Percentiles rank a stretch among this genome's conserved stretches.
These are phyloP conservation scores for Cheiracanthium punctorium DNA, from an alignment of 2,888 invertebrate species.

Conservation along the genomic window DNA sequence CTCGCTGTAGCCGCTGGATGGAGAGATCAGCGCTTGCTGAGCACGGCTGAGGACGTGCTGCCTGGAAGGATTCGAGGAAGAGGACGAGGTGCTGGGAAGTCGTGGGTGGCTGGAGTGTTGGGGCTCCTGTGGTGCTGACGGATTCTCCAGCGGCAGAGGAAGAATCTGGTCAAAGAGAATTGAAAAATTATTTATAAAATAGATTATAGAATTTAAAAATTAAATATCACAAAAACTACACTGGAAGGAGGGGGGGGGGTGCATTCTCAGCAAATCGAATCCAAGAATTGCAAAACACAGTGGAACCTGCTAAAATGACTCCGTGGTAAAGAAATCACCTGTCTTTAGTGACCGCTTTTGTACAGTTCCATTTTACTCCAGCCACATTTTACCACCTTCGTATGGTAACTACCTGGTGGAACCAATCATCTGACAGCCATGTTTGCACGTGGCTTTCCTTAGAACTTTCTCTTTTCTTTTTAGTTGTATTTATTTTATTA, in stretches of 20 bases:
- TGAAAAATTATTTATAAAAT: too few relatives aligned
- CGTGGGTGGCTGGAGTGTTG: constrained; percentile 19
- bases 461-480: too few relatives aligned
- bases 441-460: too few relatives aligned
- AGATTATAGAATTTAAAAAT: neutral
- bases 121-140: constrained; percentile 32
- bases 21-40: constrained; percentile 38
- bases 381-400: neutral
- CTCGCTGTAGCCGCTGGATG: constrained; percentile 65
- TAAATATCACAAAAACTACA: neutral
- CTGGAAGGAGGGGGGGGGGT: too few relatives aligned
- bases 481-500: too few relatives aligned
- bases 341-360: too few relatives aligned
- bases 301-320: too few relatives aligned
- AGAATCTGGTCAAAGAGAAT: constrained; percentile 30
- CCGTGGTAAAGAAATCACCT: too few relatives aligned
- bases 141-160: constrained; percentile 51
- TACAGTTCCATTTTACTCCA: too few relatives aligned
- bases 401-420: too few relatives aligned
- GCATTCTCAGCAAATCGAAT: neutral
- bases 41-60: neutral
- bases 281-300: neutral
- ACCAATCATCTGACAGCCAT: too few relatives aligned
- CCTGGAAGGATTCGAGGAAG: constrained; percentile 12
- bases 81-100: constrained; percentile 25